Percentiles rank a stretch among this genome's conserved stretches.
These are phyloP conservation scores for Carcinoscorpius rotundicauda DNA, from an alignment of 1,140 invertebrate species.

Conservation along the genomic window DNA sequence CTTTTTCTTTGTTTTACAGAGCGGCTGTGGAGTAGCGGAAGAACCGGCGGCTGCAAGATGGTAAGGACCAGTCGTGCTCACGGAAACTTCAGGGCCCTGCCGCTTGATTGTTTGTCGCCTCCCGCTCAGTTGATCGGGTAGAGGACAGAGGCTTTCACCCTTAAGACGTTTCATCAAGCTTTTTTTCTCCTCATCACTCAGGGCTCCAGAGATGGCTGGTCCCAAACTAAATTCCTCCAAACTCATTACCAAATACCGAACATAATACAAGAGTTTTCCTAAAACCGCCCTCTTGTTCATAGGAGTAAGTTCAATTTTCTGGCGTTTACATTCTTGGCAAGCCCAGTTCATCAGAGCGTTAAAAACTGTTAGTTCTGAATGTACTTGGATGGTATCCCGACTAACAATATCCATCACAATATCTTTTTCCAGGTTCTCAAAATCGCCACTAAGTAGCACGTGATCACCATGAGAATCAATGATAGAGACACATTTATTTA, in stretches of 20 bases:
- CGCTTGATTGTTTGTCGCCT: constrained; percentile 14
- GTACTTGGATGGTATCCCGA: constrained; percentile 35
- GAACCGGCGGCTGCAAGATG: constrained; percentile 1
- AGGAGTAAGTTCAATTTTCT: constrained; percentile 45
- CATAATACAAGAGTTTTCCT: constrained; percentile 46
- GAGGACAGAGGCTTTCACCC: constrained; percentile 1
- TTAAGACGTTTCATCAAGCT: constrained; percentile 25
- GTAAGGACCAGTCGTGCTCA: background rate
- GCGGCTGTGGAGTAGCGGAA: constrained; percentile 2
- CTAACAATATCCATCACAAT: constrained; percentile 46
- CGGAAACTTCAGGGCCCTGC: constrained; percentile 1
- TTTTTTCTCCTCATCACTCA: constrained; percentile 31
- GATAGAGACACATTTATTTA: constrained; percentile 44
- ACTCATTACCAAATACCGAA: constrained; percentile 49
- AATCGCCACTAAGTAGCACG: constrained; percentile 46
- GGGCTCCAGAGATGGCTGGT: constrained; percentile 32
- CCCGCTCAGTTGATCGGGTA: constrained; percentile 16
- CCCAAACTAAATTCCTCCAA: constrained; percentile 44
- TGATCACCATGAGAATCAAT: constrained; percentile 47
- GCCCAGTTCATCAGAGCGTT: constrained; percentile 43
- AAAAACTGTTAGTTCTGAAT: constrained; percentile 23
- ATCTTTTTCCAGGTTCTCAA: constrained; percentile 48
- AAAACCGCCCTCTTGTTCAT: constrained; percentile 47
- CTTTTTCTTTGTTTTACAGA: constrained; percentile 14
- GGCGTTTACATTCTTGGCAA: constrained; percentile 48